Evolutionary conservation across 1,140 invertebrate species (phyloP), one percentile per base, ranked within the genome.

Genomic region (Bombyx mandarina): DNA sequence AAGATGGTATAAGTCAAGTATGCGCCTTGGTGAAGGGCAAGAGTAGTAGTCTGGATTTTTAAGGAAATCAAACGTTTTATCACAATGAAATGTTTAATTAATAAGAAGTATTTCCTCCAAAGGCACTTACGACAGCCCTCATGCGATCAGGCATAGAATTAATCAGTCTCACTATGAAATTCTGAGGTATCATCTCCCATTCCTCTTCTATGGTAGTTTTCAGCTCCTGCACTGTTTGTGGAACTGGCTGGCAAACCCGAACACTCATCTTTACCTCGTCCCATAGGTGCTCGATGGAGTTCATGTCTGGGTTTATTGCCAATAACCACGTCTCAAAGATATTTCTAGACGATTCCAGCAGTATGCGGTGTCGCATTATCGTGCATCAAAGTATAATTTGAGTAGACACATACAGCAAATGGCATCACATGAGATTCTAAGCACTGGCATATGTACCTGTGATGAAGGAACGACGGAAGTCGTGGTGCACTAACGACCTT

Each of bases 311-410:
- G 45, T 49, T 56, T 12, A 26, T 52, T 47, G 60, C 52, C 35
- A 47, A 55, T 55, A 47, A 12, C 22, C 6, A 61, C 56, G 43
- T 61, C 59, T 5, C 57, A n/a, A 10, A 66, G 50, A 53, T 62
- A 69, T 43, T 63, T 51, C 1, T 43, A 22, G 7, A 58, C 52
- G 56, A 50, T 51, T 35, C 45, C 42, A 8, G 57, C 60, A 35
- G 59, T 66, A 56, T 63, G 60, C 44, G 12, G 44, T 22, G 59
- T 56, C 46, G 61, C 58, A 48, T 69, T 66, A 49, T 66, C 57
- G 12, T 18, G 12, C 12, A 18, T 18, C 12, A 18, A 18, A 18
- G 12, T 18, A 18, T 18, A 18, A 18, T 18, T 18, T 18, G 12
- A 18, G 12, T 18, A 18, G 12, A 18, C 12, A 18, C 12, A 18